Base-by-base conservation (phyloP, 1,140 invertebrate genomes). In the Bradynema listronoti region DNA sequence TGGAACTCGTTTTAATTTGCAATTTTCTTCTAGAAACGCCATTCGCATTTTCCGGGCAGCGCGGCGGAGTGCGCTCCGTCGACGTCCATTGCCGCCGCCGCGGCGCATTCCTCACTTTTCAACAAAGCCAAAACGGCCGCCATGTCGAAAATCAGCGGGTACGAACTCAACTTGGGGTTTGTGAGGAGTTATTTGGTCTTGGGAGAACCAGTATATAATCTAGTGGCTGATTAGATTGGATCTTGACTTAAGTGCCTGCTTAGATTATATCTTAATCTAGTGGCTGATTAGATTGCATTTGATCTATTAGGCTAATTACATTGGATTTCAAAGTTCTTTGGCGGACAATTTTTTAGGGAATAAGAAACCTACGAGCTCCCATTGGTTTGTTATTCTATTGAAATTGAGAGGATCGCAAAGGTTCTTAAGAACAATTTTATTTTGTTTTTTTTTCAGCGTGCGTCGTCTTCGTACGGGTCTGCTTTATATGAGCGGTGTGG, bases 71-170 rank as follows among this genome's bases (percentile, higher is more conserved):
- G 22, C 29, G 22, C 11, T 25, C n/a, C 41, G 3, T 19, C 56
- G 27, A 62, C 51, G 29, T 39, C 56, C 50, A 25, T 16, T 34
- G 27, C 51, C 34, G 27, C 25, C 29, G 25, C 47, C 5, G 3
- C 34, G 16, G 36, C 59, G 34, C 33, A 63, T 52, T 47, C 59
- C 39, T 68, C 63, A 53, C 46, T 64, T 34, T 57, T 75, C 66
- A 63, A 63, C 59, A 78, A 77, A 61, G 78, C 75, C 7, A 71
- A 73, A 43, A 71, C 72, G 6, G 78, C 68, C 14, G 75, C 87
- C 2, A 90, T 90, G 88, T 90, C 87, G 29, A 87, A 91, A 24
- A 93, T 93, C 75, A 86, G 86, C 52, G 90, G 90, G 87, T 92
- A 11, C 89, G 90, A 78, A 85, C 87, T 67, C 85, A 88, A 25